phyloP scores from a whole-genome alignment of 1,140 invertebrate species.

The Leptoteleia sp. region DNA sequence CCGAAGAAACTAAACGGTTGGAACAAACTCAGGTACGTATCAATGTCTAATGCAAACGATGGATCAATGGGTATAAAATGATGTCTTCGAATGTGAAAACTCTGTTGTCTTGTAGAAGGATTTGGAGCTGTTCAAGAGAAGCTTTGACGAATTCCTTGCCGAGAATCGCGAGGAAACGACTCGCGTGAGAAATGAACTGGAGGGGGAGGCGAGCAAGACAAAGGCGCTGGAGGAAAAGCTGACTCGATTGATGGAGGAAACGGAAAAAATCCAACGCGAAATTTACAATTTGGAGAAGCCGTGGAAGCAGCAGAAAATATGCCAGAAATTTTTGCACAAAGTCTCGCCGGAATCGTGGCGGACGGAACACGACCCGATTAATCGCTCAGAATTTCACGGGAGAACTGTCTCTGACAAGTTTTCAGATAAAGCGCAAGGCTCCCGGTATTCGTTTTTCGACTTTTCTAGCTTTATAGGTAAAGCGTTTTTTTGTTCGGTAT shows the following conservation, averaged over 20 bases:
- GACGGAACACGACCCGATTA: slow-evolving; percentile 21
- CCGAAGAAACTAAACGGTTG: slow-evolving; percentile 82
- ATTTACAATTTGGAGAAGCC: slow-evolving; percentile 84
- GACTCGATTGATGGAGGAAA: slow-evolving; percentile 69
- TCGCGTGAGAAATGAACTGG: slow-evolving; percentile 70
- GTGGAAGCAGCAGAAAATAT: slow-evolving; percentile 83
- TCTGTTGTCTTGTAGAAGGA: slow-evolving; percentile 22
- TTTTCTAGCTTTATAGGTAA: slow-evolving; percentile 41
- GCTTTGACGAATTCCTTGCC: slow-evolving; percentile 84
- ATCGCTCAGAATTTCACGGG: slow-evolving; percentile 3
- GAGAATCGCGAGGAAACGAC: slow-evolving; percentile 79
- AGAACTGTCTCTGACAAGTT: slow-evolving; percentile 28
- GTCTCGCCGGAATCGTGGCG: slow-evolving; percentile 80
- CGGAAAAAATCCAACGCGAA: slow-evolving; percentile 81
- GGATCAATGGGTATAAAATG: slow-evolving; percentile 1
- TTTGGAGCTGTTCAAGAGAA: slow-evolving; percentile 82
- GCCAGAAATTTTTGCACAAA: slow-evolving; percentile 84
- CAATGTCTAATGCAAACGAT: slow-evolving; percentile 39
- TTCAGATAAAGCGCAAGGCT: slow-evolving; percentile 32
- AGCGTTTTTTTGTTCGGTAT: slow-evolving; percentile 4
- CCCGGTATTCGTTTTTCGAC: slow-evolving; percentile 2
- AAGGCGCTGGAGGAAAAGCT: slow-evolving; percentile 78
- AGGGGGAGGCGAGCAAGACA: slow-evolving; percentile 80
- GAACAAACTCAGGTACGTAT: slow-evolving; percentile 81
- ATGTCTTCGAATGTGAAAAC: too few relatives aligned